A percentile compares a stretch with the other conserved stretches of the same genome.
Evolutionary conservation across 2,113 vertebrate species (phyloP).

Genomic region (Toxotes chatareus): DNA sequence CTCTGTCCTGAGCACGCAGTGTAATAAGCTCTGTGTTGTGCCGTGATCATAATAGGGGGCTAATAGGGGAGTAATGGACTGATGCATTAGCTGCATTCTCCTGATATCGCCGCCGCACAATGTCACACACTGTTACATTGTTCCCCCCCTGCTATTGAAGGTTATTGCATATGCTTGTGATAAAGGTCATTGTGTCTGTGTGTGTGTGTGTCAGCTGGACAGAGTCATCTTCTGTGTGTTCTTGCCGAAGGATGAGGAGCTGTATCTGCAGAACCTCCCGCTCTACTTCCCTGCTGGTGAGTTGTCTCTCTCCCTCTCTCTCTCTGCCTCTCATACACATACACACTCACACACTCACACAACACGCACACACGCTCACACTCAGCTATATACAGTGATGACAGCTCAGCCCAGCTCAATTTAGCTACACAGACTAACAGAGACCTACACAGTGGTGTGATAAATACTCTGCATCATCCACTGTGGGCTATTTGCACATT

Average conservation of each 20-base stretch:
- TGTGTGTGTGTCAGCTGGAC: conserved; percentile 80
- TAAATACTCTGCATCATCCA: conserved; percentile 36
- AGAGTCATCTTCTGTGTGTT: conserved; percentile 87
- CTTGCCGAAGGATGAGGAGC: conserved; percentile 81
- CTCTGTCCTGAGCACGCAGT: conserved; percentile 30
- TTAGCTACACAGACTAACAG: conserved; percentile 23
- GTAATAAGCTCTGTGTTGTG: conserved; percentile 45
- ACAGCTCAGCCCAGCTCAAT: conserved; percentile 55
- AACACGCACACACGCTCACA: conserved; percentile 21
- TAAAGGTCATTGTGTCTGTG: conserved; percentile 53
- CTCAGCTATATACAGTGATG: conserved; percentile 2
- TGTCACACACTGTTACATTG: conserved; percentile 53
- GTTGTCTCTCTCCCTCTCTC: conserved; percentile 39
- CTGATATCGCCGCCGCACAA: conserved; percentile 38
- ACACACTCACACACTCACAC: conserved; percentile 21
- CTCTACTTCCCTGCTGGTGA: conserved; percentile 84
- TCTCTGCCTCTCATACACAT: neutral
- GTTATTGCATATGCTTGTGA: conserved; percentile 53
- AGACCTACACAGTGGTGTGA: conserved; percentile 43
- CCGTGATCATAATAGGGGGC: conserved; percentile 61
- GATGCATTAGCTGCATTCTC: conserved; percentile 69
- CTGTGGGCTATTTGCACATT: conserved; percentile 48
- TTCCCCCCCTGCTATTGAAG: conserved; percentile 49
- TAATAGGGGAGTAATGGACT: conserved; percentile 75
- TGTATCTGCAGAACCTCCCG: conserved; percentile 82